phyloP scores from a whole-genome alignment of 2,113 vertebrate species.

The Hippotragus niger region DNA sequence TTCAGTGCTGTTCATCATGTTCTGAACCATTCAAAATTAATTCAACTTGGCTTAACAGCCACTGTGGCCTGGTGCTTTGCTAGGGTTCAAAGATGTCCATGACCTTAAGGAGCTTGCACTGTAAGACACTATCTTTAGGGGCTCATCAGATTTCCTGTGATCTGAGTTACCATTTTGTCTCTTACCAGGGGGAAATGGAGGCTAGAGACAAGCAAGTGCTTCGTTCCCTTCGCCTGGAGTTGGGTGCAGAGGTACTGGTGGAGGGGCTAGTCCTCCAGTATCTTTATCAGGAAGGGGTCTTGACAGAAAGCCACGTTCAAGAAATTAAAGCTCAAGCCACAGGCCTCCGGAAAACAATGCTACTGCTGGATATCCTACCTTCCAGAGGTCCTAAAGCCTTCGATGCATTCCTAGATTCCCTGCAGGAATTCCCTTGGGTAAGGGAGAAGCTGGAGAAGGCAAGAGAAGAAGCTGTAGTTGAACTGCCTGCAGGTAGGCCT shows the following conservation, averaged over 20 bases:
- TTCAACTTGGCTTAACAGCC: not conserved
- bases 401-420: constrained; percentile 83
- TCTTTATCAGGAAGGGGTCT: constrained; percentile 91
- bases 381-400: constrained; percentile 91
- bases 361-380: constrained; percentile 91
- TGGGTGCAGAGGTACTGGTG: constrained; percentile 88
- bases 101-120: not conserved
- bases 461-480: constrained; percentile 71
- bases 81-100: not conserved
- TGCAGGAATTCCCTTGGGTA: constrained; percentile 93
- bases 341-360: constrained; percentile 82
- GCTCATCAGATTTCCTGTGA: not conserved
- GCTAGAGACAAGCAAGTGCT: constrained; percentile 87
- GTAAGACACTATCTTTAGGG: not conserved
- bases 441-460: constrained; percentile 82
- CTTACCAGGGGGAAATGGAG: constrained; percentile 84
- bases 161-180: constrained; percentile 23
- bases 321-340: constrained; percentile 87
- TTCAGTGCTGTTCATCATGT: not conserved
- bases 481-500: constrained; percentile 80
- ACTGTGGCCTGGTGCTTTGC: not conserved
- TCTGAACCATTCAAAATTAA: not conserved
- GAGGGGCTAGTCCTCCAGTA: constrained; percentile 89
- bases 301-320: constrained; percentile 87
- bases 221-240: constrained; percentile 83